Evolutionary conservation across 1,140 invertebrate genomes (phyloP).

Genomic region (Drosophila sulfurigaster): DNA sequence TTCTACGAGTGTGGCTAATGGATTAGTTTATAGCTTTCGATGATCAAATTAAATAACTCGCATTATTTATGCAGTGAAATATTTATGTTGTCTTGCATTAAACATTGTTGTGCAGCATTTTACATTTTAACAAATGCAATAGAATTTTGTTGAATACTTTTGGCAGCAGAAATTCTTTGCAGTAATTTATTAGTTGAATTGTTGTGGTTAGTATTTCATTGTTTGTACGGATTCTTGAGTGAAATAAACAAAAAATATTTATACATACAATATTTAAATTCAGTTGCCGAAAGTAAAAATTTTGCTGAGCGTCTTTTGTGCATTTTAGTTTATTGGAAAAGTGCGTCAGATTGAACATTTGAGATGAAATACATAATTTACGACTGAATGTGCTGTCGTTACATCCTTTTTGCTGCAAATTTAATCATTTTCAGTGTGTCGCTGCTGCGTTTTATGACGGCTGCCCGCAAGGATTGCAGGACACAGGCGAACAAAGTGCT

Average conservation of each 20-base stretch:
- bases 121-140: too few relatives aligned
- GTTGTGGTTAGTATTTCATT: too few relatives aligned
- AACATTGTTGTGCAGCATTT: too few relatives aligned
- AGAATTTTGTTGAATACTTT: background rate
- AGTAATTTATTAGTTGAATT: too few relatives aligned
- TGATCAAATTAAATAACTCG: background rate
- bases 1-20: background rate
- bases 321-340: background rate
- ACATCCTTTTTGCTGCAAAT: conserved; percentile 43
- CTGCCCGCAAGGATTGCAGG: conserved; percentile 33
- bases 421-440: conserved; percentile 57
- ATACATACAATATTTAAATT: too few relatives aligned
- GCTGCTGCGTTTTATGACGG: conserved; percentile 54
- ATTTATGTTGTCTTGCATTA: background rate
- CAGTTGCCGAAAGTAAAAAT: too few relatives aligned
- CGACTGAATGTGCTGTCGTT: conserved; percentile 29
- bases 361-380: conserved; percentile 38
- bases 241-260: too few relatives aligned
- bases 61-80: background rate
- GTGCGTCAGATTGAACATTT: conserved; percentile 25
- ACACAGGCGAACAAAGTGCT: background rate
- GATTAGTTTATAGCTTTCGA: background rate
- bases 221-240: too few relatives aligned
- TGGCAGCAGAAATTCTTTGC: background rate
- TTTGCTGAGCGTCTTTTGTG: background rate